Evolutionary conservation across 2,797 vertebrate species (phyloP).

Genomic region (Triplophysa bombifrons): DNA sequence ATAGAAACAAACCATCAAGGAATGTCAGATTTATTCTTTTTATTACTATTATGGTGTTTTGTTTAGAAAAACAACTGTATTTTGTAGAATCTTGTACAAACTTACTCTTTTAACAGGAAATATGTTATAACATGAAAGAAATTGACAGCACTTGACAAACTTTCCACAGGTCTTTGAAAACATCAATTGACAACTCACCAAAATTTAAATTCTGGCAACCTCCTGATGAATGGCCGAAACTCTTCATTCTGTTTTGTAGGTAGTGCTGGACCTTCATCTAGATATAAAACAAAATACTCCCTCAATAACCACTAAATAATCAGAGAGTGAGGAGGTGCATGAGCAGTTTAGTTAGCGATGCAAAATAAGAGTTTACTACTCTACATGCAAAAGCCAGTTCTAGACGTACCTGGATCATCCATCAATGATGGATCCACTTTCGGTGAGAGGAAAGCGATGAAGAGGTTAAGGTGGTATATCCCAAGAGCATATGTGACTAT

Average conservation of each 20-base stretch:
- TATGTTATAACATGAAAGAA: no score
- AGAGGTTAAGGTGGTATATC: constrained; percentile 99
- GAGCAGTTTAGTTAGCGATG: not conserved
- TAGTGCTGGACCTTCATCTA: constrained; percentile 94
- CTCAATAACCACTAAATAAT: not conserved
- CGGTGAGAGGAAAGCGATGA: constrained; percentile 99
- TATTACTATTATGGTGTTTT: not conserved
- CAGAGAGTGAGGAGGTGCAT: not conserved
- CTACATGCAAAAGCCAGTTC: constrained; percentile 61
- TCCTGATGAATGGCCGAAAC: constrained; percentile 97
- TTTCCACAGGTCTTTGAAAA: not conserved
- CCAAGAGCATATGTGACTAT: constrained; percentile 99
- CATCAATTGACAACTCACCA: constrained; percentile 79
- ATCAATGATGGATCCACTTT: constrained; percentile 98
- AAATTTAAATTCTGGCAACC: constrained; percentile 99
- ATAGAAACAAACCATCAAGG: not conserved
- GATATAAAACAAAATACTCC: no score
- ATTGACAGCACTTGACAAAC: no score
- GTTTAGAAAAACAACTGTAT: not conserved
- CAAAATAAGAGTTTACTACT: not conserved
- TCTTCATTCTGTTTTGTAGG: constrained; percentile 99
- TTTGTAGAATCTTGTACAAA: not conserved
- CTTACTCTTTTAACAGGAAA: no score
- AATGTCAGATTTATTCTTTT: not conserved
- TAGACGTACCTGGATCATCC: constrained; percentile 86